Base-by-base conservation (phyloP, 2,113 vertebrate genomes). In the Merops nubicus region DNA sequence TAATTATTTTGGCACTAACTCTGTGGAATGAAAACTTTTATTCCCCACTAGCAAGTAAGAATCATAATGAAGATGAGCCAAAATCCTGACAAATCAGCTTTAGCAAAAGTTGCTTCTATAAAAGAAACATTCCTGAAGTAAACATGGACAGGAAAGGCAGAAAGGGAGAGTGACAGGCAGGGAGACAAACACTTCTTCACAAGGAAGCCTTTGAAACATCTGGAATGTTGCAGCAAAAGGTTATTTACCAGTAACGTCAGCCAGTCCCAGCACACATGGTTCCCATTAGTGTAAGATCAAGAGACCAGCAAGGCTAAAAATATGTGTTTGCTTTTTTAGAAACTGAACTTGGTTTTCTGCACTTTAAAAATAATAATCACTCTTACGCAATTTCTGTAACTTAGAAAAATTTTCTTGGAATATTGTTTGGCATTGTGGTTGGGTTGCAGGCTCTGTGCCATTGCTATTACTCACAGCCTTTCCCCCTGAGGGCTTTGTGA, bases 221-320 rank as follows among this genome's bases (percentile, higher is more conserved):
- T 97, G 96, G 96, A 97, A 97, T 63, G 70, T 48, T 89, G 88
- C 89, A 96, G 94, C 2, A 2, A 91, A 89, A 93, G 78, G 91
- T 96, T 93, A 96, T 96, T 96, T 96, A 97, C 81, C 81, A 93
- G 81, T 84, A 94, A 91, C 34, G 13, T 74, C 93, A 91, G 91
- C 96, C 94, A 92, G 90, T 81, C 92, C 92, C 85, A 67, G 64
- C 0, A 8, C 96, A 97, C 90, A 96, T 91, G 96, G 94, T 96
- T 97, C 88, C 88, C 89, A 96, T 97, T 97, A 96, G 85, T 17
- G 86, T 57, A 92, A 94, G 90, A 96, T 95, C 95, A 93, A 95
- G 97, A 96, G 88, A 93, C 91, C 85, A 97, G 90, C 90, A 96
- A 97, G 85, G 88, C 96, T 97, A 97, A 97, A 97, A 97, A 96